A percentile compares a stretch with the other conserved stretches of the same genome.
These are phyloP conservation scores for Xiphias gladius DNA, from an alignment of 2,113 vertebrate species.

Conservation along the genomic window DNA sequence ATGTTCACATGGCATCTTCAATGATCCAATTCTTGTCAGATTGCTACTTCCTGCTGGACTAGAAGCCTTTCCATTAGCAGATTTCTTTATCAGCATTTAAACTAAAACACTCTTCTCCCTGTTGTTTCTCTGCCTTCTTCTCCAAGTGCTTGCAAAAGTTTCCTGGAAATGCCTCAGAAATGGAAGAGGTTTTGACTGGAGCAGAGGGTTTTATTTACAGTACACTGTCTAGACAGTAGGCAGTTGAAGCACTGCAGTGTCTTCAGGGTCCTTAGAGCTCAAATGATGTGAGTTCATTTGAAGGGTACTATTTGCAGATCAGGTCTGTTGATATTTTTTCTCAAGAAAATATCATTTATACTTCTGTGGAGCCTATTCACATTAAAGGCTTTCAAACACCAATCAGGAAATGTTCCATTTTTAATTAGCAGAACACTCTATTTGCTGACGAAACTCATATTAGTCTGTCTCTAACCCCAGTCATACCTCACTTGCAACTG, in stretches of 20 bases:
- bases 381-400: background rate
- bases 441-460: background rate
- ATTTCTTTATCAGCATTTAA: background rate
- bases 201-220: slow-evolving; percentile 5
- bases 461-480: background rate
- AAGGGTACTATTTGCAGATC: background rate
- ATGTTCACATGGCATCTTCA: slow-evolving; percentile 2
- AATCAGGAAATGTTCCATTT: background rate
- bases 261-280: background rate
- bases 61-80: background rate
- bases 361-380: background rate
- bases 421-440: background rate
- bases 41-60: slow-evolving; percentile 2
- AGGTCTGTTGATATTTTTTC: background rate
- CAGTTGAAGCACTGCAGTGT: background rate
- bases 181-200: background rate
- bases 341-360: background rate
- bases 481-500: background rate
- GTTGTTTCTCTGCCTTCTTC: background rate
- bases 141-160: background rate
- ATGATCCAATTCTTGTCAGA: slow-evolving; percentile 11
- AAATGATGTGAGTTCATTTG: background rate
- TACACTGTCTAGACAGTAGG: slow-evolving; percentile 17
- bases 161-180: background rate
- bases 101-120: background rate